These are phyloP conservation scores for Pelmatolapia mariae DNA, from an alignment of 2,113 vertebrate species.

Conservation along the genomic window DNA sequence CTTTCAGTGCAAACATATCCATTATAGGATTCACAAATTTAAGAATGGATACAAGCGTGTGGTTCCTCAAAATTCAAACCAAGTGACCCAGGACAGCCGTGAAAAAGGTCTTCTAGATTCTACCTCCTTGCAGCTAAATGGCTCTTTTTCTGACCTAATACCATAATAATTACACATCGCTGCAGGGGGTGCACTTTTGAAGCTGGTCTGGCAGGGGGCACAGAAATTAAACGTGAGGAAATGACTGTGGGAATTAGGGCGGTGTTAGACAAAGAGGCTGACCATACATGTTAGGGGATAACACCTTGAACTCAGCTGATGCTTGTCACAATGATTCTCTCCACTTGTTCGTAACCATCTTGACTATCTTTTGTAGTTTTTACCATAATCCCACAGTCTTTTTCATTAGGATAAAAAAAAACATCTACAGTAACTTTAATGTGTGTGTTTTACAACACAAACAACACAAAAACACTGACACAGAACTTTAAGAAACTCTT, in stretches of 20 bases:
- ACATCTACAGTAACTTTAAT: background rate
- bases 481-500: background rate
- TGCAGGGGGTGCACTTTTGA: conserved; percentile 65
- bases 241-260: conserved; percentile 58
- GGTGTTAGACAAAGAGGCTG: conserved; percentile 59
- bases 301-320: conserved; percentile 56
- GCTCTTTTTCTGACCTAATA: conserved; percentile 67
- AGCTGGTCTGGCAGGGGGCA: conserved; percentile 16
- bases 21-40: background rate
- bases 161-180: conserved; percentile 74
- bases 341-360: conserved; percentile 19
- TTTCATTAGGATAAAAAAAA: background rate
- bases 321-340: conserved; percentile 67
- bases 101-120: conserved; percentile 42
- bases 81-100: background rate
- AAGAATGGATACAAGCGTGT: background rate
- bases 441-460: background rate
- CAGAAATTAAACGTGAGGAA: conserved; percentile 73
- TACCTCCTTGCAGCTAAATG: conserved; percentile 61
- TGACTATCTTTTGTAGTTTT: background rate
- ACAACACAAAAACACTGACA: background rate
- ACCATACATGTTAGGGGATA: conserved; percentile 32
- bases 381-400: background rate
- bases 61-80: background rate
- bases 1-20: background rate